Evolutionary conservation across 1,140 invertebrate genomes (phyloP).

Genomic region (Conopomorpha cramerella): DNA sequence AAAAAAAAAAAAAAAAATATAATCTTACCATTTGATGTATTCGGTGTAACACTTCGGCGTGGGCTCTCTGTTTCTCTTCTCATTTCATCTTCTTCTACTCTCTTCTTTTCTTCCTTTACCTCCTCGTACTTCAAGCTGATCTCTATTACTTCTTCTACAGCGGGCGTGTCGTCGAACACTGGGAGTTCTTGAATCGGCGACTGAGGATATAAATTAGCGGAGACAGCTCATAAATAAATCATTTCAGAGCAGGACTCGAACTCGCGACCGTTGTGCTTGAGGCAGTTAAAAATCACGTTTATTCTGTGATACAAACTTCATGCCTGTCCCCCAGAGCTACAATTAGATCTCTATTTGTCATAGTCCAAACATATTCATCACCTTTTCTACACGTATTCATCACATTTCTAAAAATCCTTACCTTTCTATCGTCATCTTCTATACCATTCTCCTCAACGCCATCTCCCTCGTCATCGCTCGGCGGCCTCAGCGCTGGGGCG

Average conservation of each 20-base stretch:
- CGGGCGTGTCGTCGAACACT: slow-evolving; percentile 10
- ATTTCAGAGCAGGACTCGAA: no score
- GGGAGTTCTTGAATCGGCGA: slow-evolving; percentile 22
- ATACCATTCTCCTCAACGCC: no score
- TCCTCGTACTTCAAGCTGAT: no score
- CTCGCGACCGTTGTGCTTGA: no score
- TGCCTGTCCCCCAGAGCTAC: not conserved
- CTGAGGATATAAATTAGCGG: slow-evolving; percentile 15
- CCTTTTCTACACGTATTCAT: no score
- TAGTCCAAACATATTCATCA: slow-evolving; percentile 11
- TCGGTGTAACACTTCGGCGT: slow-evolving; percentile 44
- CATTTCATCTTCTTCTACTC: slow-evolving; percentile 39
- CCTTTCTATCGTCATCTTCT: no score
- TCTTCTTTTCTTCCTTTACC: slow-evolving; percentile 16
- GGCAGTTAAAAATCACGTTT: no score
- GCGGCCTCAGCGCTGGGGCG: no score
- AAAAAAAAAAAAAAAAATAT: no score
- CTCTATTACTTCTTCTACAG: slow-evolving; percentile 26
- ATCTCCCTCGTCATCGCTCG: no score
- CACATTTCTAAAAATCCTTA: no score
- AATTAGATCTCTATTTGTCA: not conserved
- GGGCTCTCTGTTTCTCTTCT: slow-evolving; percentile 44
- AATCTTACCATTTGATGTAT: slow-evolving; percentile 39
- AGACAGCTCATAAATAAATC: no score
- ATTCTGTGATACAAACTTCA: not conserved